These are phyloP conservation scores for Trichechus manatus DNA, from an alignment of 2,113 vertebrate genomes.

Conservation along the genomic window DNA sequence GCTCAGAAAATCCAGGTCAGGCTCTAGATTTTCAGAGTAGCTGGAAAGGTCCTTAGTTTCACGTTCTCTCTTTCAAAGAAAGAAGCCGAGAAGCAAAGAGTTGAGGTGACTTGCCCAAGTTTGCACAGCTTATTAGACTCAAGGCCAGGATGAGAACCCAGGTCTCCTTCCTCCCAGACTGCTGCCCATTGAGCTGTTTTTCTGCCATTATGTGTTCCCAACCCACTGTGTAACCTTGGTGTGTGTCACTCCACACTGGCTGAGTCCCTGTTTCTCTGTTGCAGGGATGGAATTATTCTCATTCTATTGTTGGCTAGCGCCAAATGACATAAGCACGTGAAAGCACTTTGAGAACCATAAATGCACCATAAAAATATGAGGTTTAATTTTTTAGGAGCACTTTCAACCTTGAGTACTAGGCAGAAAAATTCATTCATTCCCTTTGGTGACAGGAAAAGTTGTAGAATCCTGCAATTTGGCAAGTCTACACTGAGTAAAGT, in stretches of 20 bases:
- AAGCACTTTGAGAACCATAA: conserved; percentile 41
- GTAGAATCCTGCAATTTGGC: conserved; percentile 55
- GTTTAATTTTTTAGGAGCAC: conserved; percentile 27
- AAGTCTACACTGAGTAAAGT: conserved; percentile 50
- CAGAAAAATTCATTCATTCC: conserved; percentile 49
- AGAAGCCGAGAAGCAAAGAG: not conserved
- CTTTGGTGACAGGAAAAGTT: conserved; percentile 55
- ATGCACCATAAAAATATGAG: not conserved
- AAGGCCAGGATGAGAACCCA: not conserved
- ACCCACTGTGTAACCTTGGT: not conserved
- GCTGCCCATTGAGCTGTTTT: not conserved
- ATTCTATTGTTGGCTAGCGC: not conserved
- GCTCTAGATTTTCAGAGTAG: not conserved
- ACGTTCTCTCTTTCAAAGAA: conserved; percentile 10
- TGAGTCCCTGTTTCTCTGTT: not conserved
- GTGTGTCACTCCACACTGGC: not conserved
- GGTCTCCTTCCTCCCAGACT: not conserved
- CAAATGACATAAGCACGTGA: not conserved
- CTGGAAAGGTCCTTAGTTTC: not conserved
- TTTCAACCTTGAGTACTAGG: not conserved
- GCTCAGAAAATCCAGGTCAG: not conserved
- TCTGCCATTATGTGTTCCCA: not conserved
- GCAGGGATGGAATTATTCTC: not conserved
- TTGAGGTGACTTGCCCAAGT: not conserved
- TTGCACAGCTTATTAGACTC: not conserved